A percentile compares a stretch with the other conserved stretches of the same genome.
Evolutionary conservation across 2,797 vertebrate genomes (phyloP).

Genomic region (Lacerta viridis): DNA sequence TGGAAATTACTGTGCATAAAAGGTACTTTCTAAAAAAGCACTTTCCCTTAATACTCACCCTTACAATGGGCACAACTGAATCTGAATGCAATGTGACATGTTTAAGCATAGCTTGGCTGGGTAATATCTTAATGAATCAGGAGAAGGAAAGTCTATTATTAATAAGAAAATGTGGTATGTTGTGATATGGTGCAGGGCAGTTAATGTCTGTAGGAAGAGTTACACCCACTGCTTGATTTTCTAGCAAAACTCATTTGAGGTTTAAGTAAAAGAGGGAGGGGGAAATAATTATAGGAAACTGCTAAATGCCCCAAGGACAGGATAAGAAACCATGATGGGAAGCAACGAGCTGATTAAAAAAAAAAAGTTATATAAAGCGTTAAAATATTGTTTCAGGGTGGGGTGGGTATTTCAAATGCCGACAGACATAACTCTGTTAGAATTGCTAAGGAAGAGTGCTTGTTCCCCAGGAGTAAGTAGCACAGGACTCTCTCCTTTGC

Average conservation of each 20-base stretch:
- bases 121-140: slow-evolving; percentile 3
- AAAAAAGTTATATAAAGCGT: slow-evolving; percentile 59
- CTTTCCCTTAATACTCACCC: slow-evolving; percentile 35
- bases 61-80: slow-evolving; percentile 46
- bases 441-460: slow-evolving; percentile 67
- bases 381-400: slow-evolving; percentile 45
- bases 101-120: slow-evolving; percentile 31
- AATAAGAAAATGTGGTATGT: slow-evolving; percentile 56
- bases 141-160: background rate
- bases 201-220: slow-evolving; percentile 60
- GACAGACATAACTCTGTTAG: slow-evolving; percentile 65
- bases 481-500: slow-evolving; percentile 28
- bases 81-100: background rate
- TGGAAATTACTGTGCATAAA: slow-evolving; percentile 18
- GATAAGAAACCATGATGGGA: slow-evolving; percentile 67
- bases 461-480: slow-evolving; percentile 38
- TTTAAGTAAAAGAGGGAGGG: slow-evolving; percentile 63
- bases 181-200: slow-evolving; percentile 44
- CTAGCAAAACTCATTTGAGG: slow-evolving; percentile 50
- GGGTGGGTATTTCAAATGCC: slow-evolving; percentile 66
- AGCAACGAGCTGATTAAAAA: slow-evolving; percentile 60
- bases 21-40: slow-evolving; percentile 38
- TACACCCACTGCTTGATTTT: slow-evolving; percentile 52
- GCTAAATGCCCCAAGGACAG: slow-evolving; percentile 65
- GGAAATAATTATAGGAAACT: slow-evolving; percentile 65